These are phyloP conservation scores for Sylvia borin DNA, from an alignment of 2,797 vertebrate genomes.

Conservation along the genomic window DNA sequence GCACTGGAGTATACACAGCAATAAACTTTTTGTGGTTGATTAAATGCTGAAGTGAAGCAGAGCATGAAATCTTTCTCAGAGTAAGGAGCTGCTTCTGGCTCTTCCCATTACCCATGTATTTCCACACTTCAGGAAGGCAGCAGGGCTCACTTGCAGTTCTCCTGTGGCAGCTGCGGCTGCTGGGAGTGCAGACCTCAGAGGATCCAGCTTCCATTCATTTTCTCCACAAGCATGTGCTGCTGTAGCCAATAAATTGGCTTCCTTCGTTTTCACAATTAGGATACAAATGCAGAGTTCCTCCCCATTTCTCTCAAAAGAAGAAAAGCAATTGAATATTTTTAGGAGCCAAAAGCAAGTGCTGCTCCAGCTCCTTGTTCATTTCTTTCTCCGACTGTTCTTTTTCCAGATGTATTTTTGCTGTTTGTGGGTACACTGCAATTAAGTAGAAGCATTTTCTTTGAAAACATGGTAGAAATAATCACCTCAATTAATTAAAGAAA, in stretches of 20 bases:
- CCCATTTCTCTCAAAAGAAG: background rate
- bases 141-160: background rate
- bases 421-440: background rate
- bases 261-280: background rate
- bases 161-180: background rate
- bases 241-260: background rate
- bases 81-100: background rate
- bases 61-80: conserved; percentile 54
- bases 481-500: background rate
- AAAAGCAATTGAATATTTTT: background rate
- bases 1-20: conserved; percentile 47
- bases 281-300: background rate
- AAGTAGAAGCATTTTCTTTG: background rate
- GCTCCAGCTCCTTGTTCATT: background rate
- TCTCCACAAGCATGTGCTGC: background rate
- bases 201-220: background rate
- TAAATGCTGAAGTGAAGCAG: conserved; percentile 56
- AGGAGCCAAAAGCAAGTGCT: background rate
- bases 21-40: conserved; percentile 68
- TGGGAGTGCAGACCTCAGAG: background rate
- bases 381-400: background rate
- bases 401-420: background rate
- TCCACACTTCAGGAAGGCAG: background rate
- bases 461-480: background rate
- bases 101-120: background rate